phyloP scores from a whole-genome alignment of 1,140 invertebrate species.

The Trypoxylus dichotomus region DNA sequence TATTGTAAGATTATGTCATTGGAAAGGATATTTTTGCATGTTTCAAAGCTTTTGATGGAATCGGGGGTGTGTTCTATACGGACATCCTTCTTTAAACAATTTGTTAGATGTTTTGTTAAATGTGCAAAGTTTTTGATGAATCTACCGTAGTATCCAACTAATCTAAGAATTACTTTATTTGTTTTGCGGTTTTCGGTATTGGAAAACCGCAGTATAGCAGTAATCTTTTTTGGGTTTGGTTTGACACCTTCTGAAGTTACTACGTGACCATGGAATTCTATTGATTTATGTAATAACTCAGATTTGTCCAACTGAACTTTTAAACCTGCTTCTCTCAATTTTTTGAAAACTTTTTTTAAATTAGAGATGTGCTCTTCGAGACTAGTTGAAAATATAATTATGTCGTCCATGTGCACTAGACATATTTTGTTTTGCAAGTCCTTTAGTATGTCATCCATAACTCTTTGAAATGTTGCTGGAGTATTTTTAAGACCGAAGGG shows the following conservation, averaged over 20 bases:
- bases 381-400: slow-evolving; percentile 40
- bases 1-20: slow-evolving; percentile 34
- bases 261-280: slow-evolving; percentile 33
- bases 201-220: slow-evolving; percentile 38
- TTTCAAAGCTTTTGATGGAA: background rate
- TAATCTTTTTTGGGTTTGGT: slow-evolving; percentile 34
- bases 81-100: slow-evolving; percentile 48
- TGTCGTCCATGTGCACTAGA: slow-evolving; percentile 50
- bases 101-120: slow-evolving; percentile 49
- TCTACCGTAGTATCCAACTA: slow-evolving; percentile 36
- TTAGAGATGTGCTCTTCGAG: slow-evolving; percentile 39
- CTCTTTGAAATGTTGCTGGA: slow-evolving; percentile 52
- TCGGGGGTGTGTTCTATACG: slow-evolving; percentile 14
- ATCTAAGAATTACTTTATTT: slow-evolving; percentile 36
- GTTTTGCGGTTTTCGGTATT: slow-evolving; percentile 34
- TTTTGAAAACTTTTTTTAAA: slow-evolving; percentile 36
- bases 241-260: slow-evolving; percentile 34
- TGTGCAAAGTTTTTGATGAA: slow-evolving; percentile 43
- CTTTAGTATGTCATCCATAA: slow-evolving; percentile 51
- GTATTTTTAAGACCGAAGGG: slow-evolving; percentile 52
- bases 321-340: slow-evolving; percentile 36
- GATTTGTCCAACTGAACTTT: slow-evolving; percentile 43
- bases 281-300: slow-evolving; percentile 38
- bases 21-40: no score
- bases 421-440: slow-evolving; percentile 42